Conservation (phyloP, 1,140 invertebrate species). For the Cotesia typhae region DNA sequence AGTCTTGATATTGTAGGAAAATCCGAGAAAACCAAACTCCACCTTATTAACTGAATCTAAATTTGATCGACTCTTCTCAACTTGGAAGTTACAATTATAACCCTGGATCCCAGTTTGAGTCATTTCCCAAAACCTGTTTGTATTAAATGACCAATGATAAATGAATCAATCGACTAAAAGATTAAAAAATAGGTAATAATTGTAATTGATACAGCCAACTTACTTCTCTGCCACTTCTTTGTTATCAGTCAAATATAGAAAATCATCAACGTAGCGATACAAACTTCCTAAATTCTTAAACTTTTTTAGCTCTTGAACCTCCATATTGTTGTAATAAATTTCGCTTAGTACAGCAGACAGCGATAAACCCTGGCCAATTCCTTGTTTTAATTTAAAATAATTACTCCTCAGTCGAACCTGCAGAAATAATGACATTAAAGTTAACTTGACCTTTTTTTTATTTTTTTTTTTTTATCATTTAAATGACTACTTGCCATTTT, state of each 20-base stretch:
- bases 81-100: constrained; percentile 22
- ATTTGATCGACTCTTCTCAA: constrained; percentile 14
- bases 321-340: constrained; percentile 24
- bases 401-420: not conserved
- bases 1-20: constrained; percentile 8
- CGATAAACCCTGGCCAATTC: constrained; percentile 19
- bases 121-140: not conserved
- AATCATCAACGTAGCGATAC: constrained; percentile 29
- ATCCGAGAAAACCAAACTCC: constrained; percentile 21
- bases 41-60: not conserved
- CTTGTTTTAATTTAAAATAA: constrained; percentile 14
- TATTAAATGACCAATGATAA: too few species aligned
- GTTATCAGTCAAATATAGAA: constrained; percentile 24
- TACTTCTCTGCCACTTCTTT: constrained; percentile 16
- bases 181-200: not conserved
- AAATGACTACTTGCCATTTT: too few species aligned
- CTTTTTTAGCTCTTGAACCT: constrained; percentile 3
- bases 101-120: not conserved
- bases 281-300: constrained; percentile 20
- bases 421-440: not conserved
- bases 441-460: too few species aligned
- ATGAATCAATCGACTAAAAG: too few species aligned
- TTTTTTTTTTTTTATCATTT: too few species aligned
- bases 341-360: constrained; percentile 15
- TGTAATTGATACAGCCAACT: not conserved